These are phyloP conservation scores for Buphagus erythrorhynchus DNA, from an alignment of 2,797 vertebrate species.

Conservation along the genomic window DNA sequence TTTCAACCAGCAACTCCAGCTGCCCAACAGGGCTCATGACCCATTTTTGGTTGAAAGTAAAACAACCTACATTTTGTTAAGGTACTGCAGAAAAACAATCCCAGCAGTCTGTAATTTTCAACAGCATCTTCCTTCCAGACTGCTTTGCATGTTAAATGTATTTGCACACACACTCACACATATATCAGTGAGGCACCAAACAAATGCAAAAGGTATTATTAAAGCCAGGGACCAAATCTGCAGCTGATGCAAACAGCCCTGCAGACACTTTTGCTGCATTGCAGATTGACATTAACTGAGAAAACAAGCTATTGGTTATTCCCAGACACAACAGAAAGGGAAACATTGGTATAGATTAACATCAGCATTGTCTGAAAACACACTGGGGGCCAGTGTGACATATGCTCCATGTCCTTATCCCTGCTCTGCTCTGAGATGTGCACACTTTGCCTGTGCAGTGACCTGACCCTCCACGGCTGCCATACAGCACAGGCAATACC, in stretches of 20 bases:
- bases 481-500: neutral
- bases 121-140: neutral
- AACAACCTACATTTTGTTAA: neutral
- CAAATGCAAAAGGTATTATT: neutral
- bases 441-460: neutral
- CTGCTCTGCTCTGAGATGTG: neutral
- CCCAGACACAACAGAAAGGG: neutral
- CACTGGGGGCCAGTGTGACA: neutral
- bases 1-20: neutral
- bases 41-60: neutral
- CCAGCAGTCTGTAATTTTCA: neutral
- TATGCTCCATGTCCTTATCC: neutral
- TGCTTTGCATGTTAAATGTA: neutral
- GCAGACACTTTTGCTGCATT: neutral
- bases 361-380: neutral
- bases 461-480: neutral
- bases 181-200: neutral
- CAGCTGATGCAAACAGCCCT: neutral
- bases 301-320: neutral
- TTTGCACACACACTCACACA: neutral
- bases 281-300: neutral
- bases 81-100: neutral
- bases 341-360: neutral
- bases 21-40: neutral
- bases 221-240: neutral